These are phyloP conservation scores for Actinernus sp. DNA, from an alignment of 92 coral and sea anemone genomes.

Conservation along the genomic window DNA sequence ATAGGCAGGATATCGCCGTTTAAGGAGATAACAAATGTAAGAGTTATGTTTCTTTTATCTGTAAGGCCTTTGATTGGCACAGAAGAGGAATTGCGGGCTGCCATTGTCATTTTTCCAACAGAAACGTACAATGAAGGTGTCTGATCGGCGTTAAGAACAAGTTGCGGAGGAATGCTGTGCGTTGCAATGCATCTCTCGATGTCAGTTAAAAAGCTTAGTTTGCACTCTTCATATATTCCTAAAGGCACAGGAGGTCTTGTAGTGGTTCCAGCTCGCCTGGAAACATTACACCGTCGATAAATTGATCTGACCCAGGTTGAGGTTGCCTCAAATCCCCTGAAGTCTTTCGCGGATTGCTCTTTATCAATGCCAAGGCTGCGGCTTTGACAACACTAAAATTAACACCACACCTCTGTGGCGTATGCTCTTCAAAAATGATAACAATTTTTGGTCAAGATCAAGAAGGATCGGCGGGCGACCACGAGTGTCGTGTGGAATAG, in stretches of 20 bases:
- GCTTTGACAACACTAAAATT: neutral
- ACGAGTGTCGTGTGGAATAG: no score
- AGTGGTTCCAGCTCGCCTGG: conserved; percentile 40
- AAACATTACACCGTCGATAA: conserved; percentile 42
- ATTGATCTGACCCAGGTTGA: conserved; percentile 55
- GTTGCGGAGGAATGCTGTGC: conserved; percentile 14
- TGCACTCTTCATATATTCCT: conserved; percentile 29
- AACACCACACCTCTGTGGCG: conserved; percentile 57
- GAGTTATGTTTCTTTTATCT: no score
- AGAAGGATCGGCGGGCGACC: no score
- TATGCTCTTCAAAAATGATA: conserved; percentile 44
- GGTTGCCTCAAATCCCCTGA: conserved; percentile 58
- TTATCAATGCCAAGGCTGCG: neutral
- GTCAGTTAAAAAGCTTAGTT: conserved; percentile 18
- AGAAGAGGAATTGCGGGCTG: conserved; percentile 20
- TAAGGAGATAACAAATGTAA: conserved; percentile 25
- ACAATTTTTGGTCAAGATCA: conserved; percentile 50
- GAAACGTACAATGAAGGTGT: conserved; percentile 42
- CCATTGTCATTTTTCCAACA: conserved; percentile 47
- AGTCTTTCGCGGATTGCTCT: conserved; percentile 22
- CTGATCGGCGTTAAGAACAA: conserved; percentile 34
- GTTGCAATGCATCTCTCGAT: conserved; percentile 4
- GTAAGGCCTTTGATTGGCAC: conserved; percentile 20
- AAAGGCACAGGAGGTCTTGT: conserved; percentile 33
- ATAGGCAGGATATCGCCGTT: conserved; percentile 42